Conservation (phyloP, 2,113 vertebrate species). For the Pluvialis apricaria region DNA sequence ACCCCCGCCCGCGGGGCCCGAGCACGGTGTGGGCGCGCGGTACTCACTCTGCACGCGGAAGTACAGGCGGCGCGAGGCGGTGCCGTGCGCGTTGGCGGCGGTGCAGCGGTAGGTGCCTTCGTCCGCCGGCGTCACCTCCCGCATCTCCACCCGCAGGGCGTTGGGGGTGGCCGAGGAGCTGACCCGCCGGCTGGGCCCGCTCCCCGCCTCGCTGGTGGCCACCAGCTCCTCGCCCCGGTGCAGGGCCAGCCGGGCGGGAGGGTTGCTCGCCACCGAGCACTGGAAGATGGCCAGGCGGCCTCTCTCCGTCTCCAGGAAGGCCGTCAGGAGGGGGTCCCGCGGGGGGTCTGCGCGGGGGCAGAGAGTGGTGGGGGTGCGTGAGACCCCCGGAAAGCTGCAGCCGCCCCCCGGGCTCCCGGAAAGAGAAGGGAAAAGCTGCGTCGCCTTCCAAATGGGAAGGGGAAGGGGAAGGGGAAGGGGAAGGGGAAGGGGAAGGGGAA, state of each 20-base stretch:
- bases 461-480: rapidly evolving
- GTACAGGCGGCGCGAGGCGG: neutral
- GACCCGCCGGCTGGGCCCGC: neutral
- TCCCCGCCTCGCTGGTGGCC: neutral
- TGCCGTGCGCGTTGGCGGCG: constrained; percentile 54
- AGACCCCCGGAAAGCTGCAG: neutral
- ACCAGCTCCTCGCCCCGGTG: neutral
- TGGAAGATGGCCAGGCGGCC: constrained; percentile 49
- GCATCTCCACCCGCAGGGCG: constrained; percentile 48
- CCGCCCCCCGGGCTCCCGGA: neutral
- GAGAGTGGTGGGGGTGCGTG: rapidly evolving
- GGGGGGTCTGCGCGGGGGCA: constrained; percentile 44
- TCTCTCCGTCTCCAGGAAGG: constrained; percentile 54
- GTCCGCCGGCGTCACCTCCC: neutral
- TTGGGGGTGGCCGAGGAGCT: neutral
- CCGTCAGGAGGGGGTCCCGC: neutral
- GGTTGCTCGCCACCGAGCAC: constrained; percentile 70
- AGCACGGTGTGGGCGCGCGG: neutral
- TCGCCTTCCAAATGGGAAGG: neutral
- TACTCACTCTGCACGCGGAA: constrained; percentile 63
- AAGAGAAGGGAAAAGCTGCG: neutral
- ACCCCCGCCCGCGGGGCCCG: neutral
- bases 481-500: no score
- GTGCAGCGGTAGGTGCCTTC: constrained; percentile 51
- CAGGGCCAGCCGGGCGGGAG: constrained; percentile 53